Evolutionary conservation across 92 coral and sea anemone genomes (phyloP), one percentile per base, ranked within the genome.

Genomic region (Epizoanthus rinbou): DNA sequence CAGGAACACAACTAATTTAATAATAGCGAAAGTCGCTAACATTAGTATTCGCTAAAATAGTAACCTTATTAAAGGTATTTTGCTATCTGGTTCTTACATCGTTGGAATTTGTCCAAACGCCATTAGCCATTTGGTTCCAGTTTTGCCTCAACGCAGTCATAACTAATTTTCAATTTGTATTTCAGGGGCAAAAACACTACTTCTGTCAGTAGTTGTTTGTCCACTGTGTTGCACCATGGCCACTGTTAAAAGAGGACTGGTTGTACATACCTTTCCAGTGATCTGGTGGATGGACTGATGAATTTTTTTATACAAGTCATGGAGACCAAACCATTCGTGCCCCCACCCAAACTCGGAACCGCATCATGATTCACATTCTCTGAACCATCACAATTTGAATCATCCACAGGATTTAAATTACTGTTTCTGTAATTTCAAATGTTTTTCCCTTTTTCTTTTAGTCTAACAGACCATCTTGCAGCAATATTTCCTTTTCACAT

Each of bases 321-420:
- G 64, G 64, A 58, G 64, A 58, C 23, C 64, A 58, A 58, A 58
- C 64, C 64, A 58, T 58, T 58, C 17, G 64, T 58, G 64, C 64
- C 64, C 64, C 64, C 60, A 58, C 64, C 64, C 64, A 58, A 58
- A 58, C 64, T 58, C 64, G 64, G 64, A 58, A 58, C 64, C 64
- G 64, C 64, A 58, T 58, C 64, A 58, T 58, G 64, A 58, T 58
- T 58, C 64, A 58, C 64, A 58, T 58, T 58, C 64, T 58, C 64
- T 58, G 64, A 58, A 58, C 64, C 64, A 58, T 58, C 64, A 58
- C 64, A 58, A 58, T 58, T 58, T 58, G 64, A 58, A 58, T 58
- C 64, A 58, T 58, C 64, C 64, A 58, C 64, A 58, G 64, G 64
- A 13, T 58, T 58, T 58, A 58, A 58, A 58, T 58, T 58, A 58